Percentiles rank a stretch among this genome's conserved stretches.
Evolutionary conservation across 2,113 vertebrate species (phyloP).

Genomic region (Dasyornis broadbenti): DNA sequence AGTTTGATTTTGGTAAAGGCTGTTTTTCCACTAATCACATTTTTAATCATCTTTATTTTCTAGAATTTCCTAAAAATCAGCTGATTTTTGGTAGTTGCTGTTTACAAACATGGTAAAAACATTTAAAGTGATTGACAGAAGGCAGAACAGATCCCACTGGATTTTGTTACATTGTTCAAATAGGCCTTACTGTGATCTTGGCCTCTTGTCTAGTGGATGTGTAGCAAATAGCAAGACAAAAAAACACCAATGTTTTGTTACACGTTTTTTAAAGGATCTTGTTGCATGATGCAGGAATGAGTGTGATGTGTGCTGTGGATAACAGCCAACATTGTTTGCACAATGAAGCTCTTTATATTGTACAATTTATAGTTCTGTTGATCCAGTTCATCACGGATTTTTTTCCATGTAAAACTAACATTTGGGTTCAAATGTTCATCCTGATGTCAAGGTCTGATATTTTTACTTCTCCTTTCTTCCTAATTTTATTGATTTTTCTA

Average conservation of each 20-base stretch:
- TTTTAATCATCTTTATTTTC: neutral
- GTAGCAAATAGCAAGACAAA: neutral
- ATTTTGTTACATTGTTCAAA: neutral
- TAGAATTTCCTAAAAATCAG: neutral
- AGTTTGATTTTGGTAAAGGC: neutral
- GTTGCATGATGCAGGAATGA: neutral
- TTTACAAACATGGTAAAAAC: neutral
- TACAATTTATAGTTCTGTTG: neutral
- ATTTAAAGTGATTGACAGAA: neutral
- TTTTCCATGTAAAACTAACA: neutral
- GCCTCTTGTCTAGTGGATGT: neutral
- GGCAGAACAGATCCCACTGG: neutral
- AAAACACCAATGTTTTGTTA: neutral
- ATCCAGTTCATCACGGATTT: neutral
- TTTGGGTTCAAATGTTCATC: constrained; percentile 37
- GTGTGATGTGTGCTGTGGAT: neutral
- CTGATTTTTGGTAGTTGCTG: neutral
- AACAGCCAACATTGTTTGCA: neutral
- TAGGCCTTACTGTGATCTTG: neutral
- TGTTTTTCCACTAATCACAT: neutral
- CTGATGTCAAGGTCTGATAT: constrained; percentile 16
- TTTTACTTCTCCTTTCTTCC: constrained; percentile 19
- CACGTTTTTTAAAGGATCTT: neutral
- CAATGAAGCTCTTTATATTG: neutral
- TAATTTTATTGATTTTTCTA: constrained; percentile 41